Base-by-base conservation (phyloP, 2,113 vertebrate genomes). In the Tapirus terrestris region DNA sequence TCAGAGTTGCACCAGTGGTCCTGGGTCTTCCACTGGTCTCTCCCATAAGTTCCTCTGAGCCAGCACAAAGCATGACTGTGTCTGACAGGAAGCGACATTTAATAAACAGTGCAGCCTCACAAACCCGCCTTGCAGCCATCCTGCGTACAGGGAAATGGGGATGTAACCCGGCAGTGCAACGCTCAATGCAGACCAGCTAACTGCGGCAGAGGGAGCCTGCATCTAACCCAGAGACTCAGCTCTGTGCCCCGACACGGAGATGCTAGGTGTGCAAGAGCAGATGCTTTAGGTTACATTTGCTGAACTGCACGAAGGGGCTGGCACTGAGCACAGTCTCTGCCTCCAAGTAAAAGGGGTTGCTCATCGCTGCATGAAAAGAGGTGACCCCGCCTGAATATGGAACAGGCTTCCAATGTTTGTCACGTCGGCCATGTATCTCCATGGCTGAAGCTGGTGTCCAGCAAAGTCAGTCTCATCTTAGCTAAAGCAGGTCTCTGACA, bases 101-200 rank as follows among this genome's bases (percentile, higher is more conserved):
- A 6, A 23, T 2, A 2, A 6, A 8, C 8, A 17, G 39, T 6
- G 17, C 12, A 8, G 0, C 6, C 13, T 56, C 21, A 3, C 2
- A 48, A 48, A 17, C 53, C 14, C 11, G 10, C 1, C 23, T 14
- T 0, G 2, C 4, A 5, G 17, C 25, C 12, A 3, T 25, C 61
- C 77, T 63, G 3, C 43, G 43, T 5, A 1, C 33, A 5, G 10
- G 60, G 13, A 53, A 10, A 0, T 0, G 9, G 20, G 45, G 7
- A 13, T 16, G 36, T 45, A 21, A 39, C 4, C 23, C 0, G 36
- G 51, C 25, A 8, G 17, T 36, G 10, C 5, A 20, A 17, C 27
- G n/a, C 20, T 5, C 6, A 2, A 8, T 14, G 6, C 13, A 58
- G 6, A 63, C 0, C 18, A 0, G 21, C 29, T 5, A 4, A 4